These are phyloP conservation scores for Hoplodrina blanda DNA, from an alignment of 2,888 invertebrate species.

Conservation along the genomic window DNA sequence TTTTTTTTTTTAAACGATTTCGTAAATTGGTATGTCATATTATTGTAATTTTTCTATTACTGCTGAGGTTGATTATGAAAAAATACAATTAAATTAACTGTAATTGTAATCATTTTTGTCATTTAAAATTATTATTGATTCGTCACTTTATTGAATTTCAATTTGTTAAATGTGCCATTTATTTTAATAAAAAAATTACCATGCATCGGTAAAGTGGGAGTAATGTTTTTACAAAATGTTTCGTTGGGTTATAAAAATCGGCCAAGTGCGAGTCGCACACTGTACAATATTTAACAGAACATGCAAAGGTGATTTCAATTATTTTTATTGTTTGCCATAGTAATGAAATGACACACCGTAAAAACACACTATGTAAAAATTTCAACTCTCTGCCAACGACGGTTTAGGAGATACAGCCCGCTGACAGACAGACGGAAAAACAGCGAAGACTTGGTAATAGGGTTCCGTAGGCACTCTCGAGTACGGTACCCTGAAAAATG, in stretches of 20 bases:
- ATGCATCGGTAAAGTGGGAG: conserved; percentile 12
- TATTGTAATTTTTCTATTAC: conserved; percentile 44
- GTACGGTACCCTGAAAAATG: conserved; percentile 27
- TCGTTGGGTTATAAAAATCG: conserved; percentile 3
- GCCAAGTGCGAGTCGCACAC: too few species aligned
- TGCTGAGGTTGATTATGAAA: conserved; percentile 8
- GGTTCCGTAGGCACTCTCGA: too few species aligned
- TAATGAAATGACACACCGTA: too few species aligned
- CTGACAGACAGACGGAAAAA: too few species aligned
- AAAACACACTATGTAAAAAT: too few species aligned
- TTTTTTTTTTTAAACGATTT: conserved; percentile 18
- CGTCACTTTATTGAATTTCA: conserved; percentile 31
- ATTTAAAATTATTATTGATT: conserved; percentile 23
- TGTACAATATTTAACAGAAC: too few species aligned
- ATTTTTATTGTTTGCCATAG: too few species aligned
- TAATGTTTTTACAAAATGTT: conserved; percentile 21
- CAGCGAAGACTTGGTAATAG: too few species aligned
- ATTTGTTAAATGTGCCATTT: conserved; percentile 7
- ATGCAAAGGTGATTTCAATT: too few species aligned
- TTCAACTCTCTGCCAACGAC: too few species aligned
- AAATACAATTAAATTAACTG: conserved; percentile 27
- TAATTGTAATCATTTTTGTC: conserved; percentile 33
- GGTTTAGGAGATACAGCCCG: too few species aligned
- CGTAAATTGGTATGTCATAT: conserved; percentile 30
- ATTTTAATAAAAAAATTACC: conserved; percentile 22